Evolutionary conservation across 30 jellyfish, hydroid and myxozoan species (phyloP), one percentile per base, ranked within the genome.

Genomic region (Pseudorhiza aurosa): DNA sequence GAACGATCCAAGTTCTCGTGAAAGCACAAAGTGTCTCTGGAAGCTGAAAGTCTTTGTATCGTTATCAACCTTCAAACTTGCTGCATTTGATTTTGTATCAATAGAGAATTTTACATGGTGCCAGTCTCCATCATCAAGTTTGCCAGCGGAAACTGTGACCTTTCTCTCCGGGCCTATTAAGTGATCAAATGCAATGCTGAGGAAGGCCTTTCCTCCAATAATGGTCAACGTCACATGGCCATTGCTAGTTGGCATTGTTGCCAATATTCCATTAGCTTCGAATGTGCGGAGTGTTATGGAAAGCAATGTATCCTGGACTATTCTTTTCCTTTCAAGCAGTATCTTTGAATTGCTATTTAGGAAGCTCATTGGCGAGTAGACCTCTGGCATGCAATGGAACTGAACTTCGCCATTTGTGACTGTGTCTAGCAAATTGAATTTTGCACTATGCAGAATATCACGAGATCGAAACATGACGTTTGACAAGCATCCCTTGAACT

Each of bases 51-150:
- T 42, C 33, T 85, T 58, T 19, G 36, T 30, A 19, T 30, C 86
- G 4, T 73, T 36, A 56, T 87, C 96, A 56, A 92, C 93, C 9
- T 51, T 43, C 43, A 87, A 43, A 11, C n/a, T 80, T 39, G 81
- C 58, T 28, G 75, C 42, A 40, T 81, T 82, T 71, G 56, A 60
- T 32, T 76, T 71, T 33, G 90, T 81, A 39, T 58, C 80, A 11
- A 92, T 75, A 24, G 58, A 26, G n/a, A 92, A 29, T 18, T 69
- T 65, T 19, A 87, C 76, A 28, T 29, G 25, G 59, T 93, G 99
- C 99, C 99, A 93, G 67, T 83, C 87, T 12, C 99, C 99, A 45
- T 93, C 96, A 49, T 81, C 87, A 3, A 86, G 5, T 7, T 65
- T 62, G 28, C 78, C 86, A 6, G 60, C 73, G 2, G 96, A 74